Evolutionary conservation across 2,888 invertebrate genomes (phyloP).

Genomic region (Lamellibrachia columna): DNA sequence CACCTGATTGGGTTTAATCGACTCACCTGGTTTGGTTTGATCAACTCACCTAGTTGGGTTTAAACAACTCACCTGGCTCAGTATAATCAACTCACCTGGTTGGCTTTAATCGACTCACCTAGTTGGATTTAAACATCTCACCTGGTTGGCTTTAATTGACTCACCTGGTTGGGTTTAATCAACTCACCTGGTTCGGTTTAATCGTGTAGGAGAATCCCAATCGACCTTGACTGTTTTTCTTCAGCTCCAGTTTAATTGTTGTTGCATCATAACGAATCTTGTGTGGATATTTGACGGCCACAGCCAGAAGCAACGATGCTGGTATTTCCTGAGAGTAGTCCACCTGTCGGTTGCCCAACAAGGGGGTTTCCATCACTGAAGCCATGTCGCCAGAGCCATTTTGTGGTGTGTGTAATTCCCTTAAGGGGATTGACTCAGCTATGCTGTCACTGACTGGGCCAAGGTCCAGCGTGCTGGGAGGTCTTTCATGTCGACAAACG

Average conservation of each 20-base stretch:
- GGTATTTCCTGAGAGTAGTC: background rate
- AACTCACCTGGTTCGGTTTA: background rate
- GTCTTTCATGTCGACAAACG: background rate
- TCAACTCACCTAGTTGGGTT: no score
- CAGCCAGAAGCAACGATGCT: background rate
- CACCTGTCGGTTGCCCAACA: background rate
- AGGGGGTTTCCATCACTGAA: background rate
- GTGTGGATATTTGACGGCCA: slow-evolving; percentile 5
- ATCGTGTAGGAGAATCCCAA: background rate
- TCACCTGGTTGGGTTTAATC: background rate
- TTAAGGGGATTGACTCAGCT: background rate
- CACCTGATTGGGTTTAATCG: no score
- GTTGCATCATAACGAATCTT: background rate
- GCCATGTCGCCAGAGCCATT: background rate
- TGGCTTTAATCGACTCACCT: no score
- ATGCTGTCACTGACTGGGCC: background rate
- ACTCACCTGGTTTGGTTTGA: no score
- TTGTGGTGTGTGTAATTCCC: background rate
- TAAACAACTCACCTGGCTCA: no score
- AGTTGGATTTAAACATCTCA: no score
- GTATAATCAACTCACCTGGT: no score
- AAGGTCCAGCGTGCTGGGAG: background rate
- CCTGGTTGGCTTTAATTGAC: no score
- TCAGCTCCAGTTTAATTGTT: background rate
- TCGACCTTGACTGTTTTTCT: background rate